These are phyloP conservation scores for Drosophila testacea DNA, from an alignment of 2,888 invertebrate genomes.

Conservation along the genomic window DNA sequence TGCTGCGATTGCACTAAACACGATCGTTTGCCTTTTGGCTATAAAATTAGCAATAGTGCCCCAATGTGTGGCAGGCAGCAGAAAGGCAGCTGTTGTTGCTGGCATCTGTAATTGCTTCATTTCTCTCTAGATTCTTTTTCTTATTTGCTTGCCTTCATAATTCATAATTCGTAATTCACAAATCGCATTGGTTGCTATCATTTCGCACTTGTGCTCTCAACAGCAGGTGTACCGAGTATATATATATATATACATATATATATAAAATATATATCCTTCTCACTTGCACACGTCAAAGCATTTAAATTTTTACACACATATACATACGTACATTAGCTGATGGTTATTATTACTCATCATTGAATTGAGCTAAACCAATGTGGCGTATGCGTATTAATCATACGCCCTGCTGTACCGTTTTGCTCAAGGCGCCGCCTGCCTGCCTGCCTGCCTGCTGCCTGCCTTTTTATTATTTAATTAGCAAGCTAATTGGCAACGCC, in stretches of 20 bases:
- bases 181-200: slow-evolving; percentile 71
- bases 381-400: slow-evolving; percentile 69
- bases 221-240: slow-evolving; percentile 72
- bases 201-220: slow-evolving; percentile 69
- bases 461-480: slow-evolving; percentile 79
- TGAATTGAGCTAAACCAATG: slow-evolving; percentile 53
- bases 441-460: slow-evolving; percentile 57
- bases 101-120: slow-evolving; percentile 56
- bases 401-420: slow-evolving; percentile 40
- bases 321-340: slow-evolving; percentile 19
- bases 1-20: slow-evolving; percentile 77
- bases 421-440: slow-evolving; percentile 51
- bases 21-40: slow-evolving; percentile 58
- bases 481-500: slow-evolving; percentile 77
- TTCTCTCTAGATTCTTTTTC: slow-evolving; percentile 25
- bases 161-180: slow-evolving; percentile 48
- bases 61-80: slow-evolving; percentile 44
- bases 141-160: slow-evolving; percentile 53
- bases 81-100: slow-evolving; percentile 44
- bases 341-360: slow-evolving; percentile 75
- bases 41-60: slow-evolving; percentile 77
- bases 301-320: slow-evolving; percentile 45
- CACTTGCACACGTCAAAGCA: slow-evolving; percentile 43
- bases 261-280: slow-evolving; percentile 22
- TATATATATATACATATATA: slow-evolving; percentile 3